Evolutionary conservation across 2,888 invertebrate genomes (phyloP), one percentile per base, ranked within the genome.

Genomic region (Lithosia quadra): DNA sequence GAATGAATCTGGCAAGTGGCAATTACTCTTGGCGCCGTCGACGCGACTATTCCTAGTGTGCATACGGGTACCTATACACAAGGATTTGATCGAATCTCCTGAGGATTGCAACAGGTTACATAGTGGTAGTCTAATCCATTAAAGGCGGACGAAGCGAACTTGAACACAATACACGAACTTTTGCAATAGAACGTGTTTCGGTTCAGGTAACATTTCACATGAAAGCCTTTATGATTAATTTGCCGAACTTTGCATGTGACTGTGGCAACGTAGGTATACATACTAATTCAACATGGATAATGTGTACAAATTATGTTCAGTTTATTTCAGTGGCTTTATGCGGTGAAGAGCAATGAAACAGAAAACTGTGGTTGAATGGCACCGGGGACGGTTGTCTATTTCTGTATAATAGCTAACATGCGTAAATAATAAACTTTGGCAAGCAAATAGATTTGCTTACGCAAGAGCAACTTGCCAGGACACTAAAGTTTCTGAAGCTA

Each of bases 321-420:
- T 56, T 24, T 56, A 24, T 56, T 56, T 56, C 21, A 56, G 55
- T 21, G 13, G 21, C 15, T 49, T 28, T 49, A 59, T 28, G 33
- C 58, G 8, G 33, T 10, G 18, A 33, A 33, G 28, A 28, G 70
- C 55, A 74, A 64, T 76, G 76, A 72, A 69, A 71, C 61, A 72
- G 72, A 80, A 74, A 71, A 69, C 65, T 69, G 65, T 73, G 78
- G 80, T 75, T 76, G 76, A 79, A 71, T 75, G 74, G 76, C 67
- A 75, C 70, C 59, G 24, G 33, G 63, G 68, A 61, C 68, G 55
- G 69, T 74, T 73, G 74, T 74, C 79, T 81, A 80, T 80, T 81
- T 81, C 68, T 79, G 78, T 80, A 69, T 72, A 71, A 71, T 73
- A 67, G 77, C 62, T 69, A 79, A 80, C 49, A 75, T 72, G 76